Conservation (phyloP, 30 jellyfish, hydroid and myxozoan species). For the Phacellophora camtschatica region DNA sequence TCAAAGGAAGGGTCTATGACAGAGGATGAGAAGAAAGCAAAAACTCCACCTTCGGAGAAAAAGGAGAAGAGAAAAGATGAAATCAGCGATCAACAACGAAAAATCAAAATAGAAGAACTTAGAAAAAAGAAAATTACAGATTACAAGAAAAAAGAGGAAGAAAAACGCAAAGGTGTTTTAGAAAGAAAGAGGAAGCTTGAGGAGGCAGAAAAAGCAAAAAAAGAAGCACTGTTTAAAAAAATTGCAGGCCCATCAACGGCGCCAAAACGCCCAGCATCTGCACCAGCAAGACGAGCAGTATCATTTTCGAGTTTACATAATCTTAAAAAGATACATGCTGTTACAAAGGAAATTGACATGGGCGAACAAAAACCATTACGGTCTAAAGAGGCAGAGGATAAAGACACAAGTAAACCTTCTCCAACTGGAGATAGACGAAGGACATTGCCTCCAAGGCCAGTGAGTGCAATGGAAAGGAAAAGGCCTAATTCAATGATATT, state of each 20-base stretch:
- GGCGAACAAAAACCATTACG: slow-evolving; percentile 10
- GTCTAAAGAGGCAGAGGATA: slow-evolving; percentile 62
- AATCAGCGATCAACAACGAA: slow-evolving; percentile 58
- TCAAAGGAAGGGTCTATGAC: neutral
- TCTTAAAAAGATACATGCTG: slow-evolving; percentile 50
- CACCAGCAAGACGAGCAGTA: slow-evolving; percentile 70
- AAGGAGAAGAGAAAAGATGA: slow-evolving; percentile 39
- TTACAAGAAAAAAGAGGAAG: slow-evolving; percentile 72
- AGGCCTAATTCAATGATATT: slow-evolving; percentile 12
- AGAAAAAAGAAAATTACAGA: slow-evolving; percentile 59
- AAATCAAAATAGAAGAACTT: slow-evolving; percentile 65
- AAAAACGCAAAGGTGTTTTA: slow-evolving; percentile 67
- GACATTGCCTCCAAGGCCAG: slow-evolving; percentile 54
- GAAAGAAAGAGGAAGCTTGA: slow-evolving; percentile 68
- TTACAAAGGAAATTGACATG: slow-evolving; percentile 52
- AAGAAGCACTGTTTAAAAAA: slow-evolving; percentile 69
- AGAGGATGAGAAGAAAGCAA: slow-evolving; percentile 10
- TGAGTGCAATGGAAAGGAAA: slow-evolving; percentile 60
- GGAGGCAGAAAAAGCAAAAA: slow-evolving; percentile 60
- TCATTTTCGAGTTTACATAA: slow-evolving; percentile 64
- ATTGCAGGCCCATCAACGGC: slow-evolving; percentile 27
- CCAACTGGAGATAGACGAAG: slow-evolving; percentile 31
- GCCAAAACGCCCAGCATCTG: slow-evolving; percentile 63
- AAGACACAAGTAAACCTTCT: neutral
- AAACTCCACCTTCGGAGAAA: slow-evolving; percentile 33